A percentile compares a stretch with the other conserved stretches of the same genome.
These are phyloP conservation scores for Steinernema carpocapsae DNA, from an alignment of 2,888 invertebrate species.

Conservation along the genomic window DNA sequence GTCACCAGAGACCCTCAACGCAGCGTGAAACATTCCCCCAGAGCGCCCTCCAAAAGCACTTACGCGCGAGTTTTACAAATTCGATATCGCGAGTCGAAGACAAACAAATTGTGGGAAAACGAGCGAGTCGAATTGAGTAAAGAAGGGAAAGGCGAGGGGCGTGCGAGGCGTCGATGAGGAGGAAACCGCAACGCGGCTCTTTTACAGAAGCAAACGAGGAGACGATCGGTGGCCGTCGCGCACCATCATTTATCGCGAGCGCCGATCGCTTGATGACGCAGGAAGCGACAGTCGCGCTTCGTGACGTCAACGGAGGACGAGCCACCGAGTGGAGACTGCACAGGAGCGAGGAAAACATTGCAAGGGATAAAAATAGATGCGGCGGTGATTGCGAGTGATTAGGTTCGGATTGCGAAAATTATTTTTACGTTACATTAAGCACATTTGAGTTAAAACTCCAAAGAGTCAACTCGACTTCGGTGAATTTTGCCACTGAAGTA, in stretches of 20 bases:
- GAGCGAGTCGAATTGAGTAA: background rate
- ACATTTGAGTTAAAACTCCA: too few relatives aligned
- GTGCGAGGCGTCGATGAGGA: background rate
- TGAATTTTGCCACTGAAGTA: too few relatives aligned
- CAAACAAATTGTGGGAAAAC: slow-evolving; percentile 26
- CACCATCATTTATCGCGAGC: slow-evolving; percentile 6
- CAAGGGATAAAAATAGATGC: too few relatives aligned
- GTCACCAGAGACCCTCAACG: too few relatives aligned
- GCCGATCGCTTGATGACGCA: slow-evolving; percentile 25
- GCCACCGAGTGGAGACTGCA: too few relatives aligned
- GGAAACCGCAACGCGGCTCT: background rate
- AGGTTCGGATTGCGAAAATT: too few relatives aligned
- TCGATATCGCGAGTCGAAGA: background rate
- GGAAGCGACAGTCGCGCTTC: background rate
- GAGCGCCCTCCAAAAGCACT: background rate
- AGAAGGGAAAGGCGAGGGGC: background rate
- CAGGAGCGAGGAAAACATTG: too few relatives aligned
- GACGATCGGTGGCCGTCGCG: background rate
- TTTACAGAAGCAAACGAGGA: slow-evolving; percentile 20
- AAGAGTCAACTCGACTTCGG: too few relatives aligned
- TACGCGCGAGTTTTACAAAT: slow-evolving; percentile 12
- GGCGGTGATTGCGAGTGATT: too few relatives aligned
- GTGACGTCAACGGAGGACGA: background rate
- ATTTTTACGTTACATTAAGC: too few relatives aligned
- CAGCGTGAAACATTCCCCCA: background rate